These are phyloP conservation scores for Meriones unguiculatus DNA, from an alignment of 2,113 vertebrate species.

Conservation along the genomic window DNA sequence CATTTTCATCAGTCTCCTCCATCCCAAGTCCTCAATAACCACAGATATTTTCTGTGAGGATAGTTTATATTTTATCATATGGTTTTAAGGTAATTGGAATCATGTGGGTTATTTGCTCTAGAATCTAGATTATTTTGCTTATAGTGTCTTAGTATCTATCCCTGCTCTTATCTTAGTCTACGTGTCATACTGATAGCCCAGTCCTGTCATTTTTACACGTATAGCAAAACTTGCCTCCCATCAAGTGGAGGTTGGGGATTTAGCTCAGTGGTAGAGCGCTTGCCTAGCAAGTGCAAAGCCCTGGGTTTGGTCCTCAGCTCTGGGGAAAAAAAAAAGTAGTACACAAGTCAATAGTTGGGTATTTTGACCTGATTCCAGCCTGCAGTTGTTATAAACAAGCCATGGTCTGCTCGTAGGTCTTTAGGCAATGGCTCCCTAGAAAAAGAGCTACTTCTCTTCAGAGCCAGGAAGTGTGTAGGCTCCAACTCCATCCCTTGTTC, in stretches of 20 bases:
- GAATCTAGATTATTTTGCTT: constrained; percentile 12
- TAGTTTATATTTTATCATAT: background rate
- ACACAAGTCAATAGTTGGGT: background rate
- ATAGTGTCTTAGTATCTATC: background rate
- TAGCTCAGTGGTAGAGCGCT: too few species aligned
- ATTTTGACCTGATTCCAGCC: background rate
- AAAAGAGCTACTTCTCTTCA: constrained; percentile 52
- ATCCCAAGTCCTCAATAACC: background rate
- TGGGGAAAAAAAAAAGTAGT: too few species aligned
- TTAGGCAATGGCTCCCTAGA: constrained; percentile 20
- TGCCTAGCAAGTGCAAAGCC: too few species aligned
- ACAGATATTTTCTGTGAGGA: background rate
- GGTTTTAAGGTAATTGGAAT: background rate
- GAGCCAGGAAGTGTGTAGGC: background rate
- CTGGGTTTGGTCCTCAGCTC: too few species aligned
- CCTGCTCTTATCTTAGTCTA: background rate
- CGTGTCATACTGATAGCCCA: background rate
- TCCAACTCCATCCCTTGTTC: constrained; percentile 17
- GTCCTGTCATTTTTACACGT: constrained; percentile 33
- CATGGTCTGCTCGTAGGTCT: background rate
- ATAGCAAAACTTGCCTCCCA: constrained; percentile 3
- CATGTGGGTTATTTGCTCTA: background rate
- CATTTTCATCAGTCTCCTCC: background rate
- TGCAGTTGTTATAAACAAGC: background rate
- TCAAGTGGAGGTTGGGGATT: background rate